Conservation (phyloP, 2,797 vertebrate species). For the Tinamus major region DNA sequence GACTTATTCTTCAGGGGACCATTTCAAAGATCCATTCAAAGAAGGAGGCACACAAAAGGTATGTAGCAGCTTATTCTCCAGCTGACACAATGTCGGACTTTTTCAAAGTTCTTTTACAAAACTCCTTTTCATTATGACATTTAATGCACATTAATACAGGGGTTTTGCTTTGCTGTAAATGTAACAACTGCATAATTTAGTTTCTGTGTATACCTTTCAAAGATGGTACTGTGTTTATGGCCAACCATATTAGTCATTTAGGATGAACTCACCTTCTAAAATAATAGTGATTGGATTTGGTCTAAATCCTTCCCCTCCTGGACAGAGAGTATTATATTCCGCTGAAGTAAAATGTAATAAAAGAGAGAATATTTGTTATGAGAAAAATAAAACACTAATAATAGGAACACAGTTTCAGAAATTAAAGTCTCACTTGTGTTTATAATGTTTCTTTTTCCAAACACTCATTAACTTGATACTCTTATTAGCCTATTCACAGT, state of each 20-base stretch:
- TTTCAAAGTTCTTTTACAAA: background rate
- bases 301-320: slow-evolving; percentile 88
- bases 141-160: background rate
- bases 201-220: background rate
- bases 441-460: background rate
- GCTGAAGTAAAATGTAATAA: slow-evolving; percentile 69
- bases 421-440: background rate
- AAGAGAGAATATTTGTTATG: background rate
- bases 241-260: background rate
- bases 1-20: background rate
- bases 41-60: background rate
- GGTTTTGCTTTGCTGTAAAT: background rate
- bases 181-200: background rate
- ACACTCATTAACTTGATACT: background rate
- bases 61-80: background rate
- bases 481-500: background rate
- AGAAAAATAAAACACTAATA: background rate
- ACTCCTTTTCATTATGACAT: background rate
- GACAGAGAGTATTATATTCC: slow-evolving; percentile 87
- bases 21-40: background rate
- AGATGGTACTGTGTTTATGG: background rate
- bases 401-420: background rate
- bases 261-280: slow-evolving; percentile 82
- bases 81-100: background rate
- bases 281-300: slow-evolving; percentile 88